Conservation (phyloP, 2,797 vertebrate genomes). For the Leptodactylus fallax region DNA sequence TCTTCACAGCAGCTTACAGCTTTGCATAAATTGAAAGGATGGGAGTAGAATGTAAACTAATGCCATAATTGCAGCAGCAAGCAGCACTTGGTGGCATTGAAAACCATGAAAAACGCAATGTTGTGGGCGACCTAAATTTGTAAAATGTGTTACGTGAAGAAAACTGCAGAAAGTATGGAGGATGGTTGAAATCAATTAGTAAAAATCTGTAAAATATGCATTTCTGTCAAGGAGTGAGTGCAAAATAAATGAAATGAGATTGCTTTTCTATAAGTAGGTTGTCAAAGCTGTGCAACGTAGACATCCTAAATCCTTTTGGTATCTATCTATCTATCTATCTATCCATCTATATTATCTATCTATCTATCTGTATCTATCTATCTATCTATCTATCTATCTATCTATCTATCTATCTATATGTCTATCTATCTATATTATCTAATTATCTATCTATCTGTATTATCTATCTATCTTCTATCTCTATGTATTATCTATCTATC, state of each 20-base stretch:
- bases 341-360: too few species aligned
- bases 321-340: too few species aligned
- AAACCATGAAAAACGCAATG: conserved; percentile 47
- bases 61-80: conserved; percentile 57
- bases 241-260: conserved; percentile 21
- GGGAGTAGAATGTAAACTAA: conserved; percentile 61
- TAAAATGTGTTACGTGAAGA: conserved; percentile 48
- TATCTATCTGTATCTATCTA: too few species aligned
- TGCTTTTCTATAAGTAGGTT: not conserved
- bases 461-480: too few species aligned
- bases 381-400: too few species aligned
- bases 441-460: too few species aligned
- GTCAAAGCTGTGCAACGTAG: not conserved
- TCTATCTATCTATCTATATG: too few species aligned
- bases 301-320: too few species aligned
- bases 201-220: conserved; percentile 46
- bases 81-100: conserved; percentile 41
- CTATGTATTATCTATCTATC: too few species aligned
- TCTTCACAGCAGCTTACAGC: conserved; percentile 60
- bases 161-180: conserved; percentile 51
- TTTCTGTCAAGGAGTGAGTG: not conserved
- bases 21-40: conserved; percentile 63
- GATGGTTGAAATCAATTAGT: conserved; percentile 51
- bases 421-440: too few species aligned
- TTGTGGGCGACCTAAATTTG: conserved; percentile 59